Evolutionary conservation across 2,797 vertebrate species (phyloP).

Genomic region (Serranus cabrilla): DNA sequence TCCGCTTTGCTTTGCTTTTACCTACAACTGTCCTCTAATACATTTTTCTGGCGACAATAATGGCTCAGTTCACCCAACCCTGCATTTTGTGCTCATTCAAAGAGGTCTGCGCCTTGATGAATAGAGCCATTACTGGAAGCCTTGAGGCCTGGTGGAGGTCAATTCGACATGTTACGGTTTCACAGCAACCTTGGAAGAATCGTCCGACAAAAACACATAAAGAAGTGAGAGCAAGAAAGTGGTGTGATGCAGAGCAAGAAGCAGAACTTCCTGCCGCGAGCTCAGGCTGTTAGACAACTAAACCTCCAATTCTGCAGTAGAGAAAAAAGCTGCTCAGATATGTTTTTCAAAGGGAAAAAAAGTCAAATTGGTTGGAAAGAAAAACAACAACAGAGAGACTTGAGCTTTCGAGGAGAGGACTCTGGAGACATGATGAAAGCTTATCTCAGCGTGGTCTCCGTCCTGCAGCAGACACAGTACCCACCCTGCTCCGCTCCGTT

Average conservation of each 20-base stretch:
- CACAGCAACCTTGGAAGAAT: slow-evolving; percentile 15
- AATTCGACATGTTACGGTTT: not conserved
- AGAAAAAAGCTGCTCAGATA: slow-evolving; percentile 19
- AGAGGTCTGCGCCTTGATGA: slow-evolving; percentile 52
- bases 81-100: slow-evolving; percentile 36
- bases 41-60: slow-evolving; percentile 16
- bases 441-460: slow-evolving; percentile 51
- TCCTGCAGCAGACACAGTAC: slow-evolving; percentile 41
- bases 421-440: slow-evolving; percentile 49
- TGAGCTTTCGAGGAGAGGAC: slow-evolving; percentile 27
- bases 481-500: slow-evolving; percentile 40
- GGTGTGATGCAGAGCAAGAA: not conserved
- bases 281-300: not conserved
- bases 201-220: slow-evolving; percentile 2
- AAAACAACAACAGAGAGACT: slow-evolving; percentile 26
- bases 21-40: slow-evolving; percentile 2
- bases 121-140: slow-evolving; percentile 44
- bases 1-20: slow-evolving; percentile 26
- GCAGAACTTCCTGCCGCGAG: slow-evolving; percentile 20
- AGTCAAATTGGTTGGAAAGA: slow-evolving; percentile 17
- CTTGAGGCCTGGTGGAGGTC: slow-evolving; percentile 44
- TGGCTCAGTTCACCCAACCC: slow-evolving; percentile 9
- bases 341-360: slow-evolving; percentile 16
- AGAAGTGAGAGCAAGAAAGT: not conserved
- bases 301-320: slow-evolving; percentile 9